Evolutionary conservation across 2,888 invertebrate genomes (phyloP), one percentile per base, ranked within the genome.

Genomic region (Matsumyia berberina): DNA sequence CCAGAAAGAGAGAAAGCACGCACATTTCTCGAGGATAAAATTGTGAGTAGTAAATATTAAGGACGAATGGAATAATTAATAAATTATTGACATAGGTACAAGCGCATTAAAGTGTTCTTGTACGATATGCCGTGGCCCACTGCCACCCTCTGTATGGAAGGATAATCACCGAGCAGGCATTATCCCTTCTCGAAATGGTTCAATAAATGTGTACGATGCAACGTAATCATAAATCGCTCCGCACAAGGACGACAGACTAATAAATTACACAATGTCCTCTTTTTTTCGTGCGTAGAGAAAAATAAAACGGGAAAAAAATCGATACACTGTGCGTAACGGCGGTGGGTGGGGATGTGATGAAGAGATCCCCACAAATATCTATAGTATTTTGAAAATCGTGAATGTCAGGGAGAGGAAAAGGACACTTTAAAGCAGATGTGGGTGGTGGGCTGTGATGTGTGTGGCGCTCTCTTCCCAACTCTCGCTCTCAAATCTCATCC

Each of bases 11-110:
- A 53, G 58, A 57, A 62, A 66, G 12, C 39, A 58, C 57, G 51
- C 49, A 60, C 49, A 39, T 46, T 15, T 53, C 42, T 37, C 60
- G 49, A 79, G 55, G 33, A 79, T 73, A 83, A 79, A 73, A 73
- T 49, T 64, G 83, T 83, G 73, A 83, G 83, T 83, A 69, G 29
- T 33, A 67, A 44, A 60, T 64, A 64, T 74, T 73, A 67, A 69
- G 67, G 55, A 67, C 55, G 72, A 70, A 58, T 44, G 62, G 83
- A 79, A 74, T 83, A 83, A 83, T 83, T 83, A 69, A 74, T 83
- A 79, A 83, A 57, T 83, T 83, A 79, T 83, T 83, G 83, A 69
- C 79, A 62, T 73, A 83, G 79, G 83, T 79, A 79, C 73, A 53
- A 73, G 69, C 62, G 29, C n/a, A 57, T 55, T 51, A 51, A 24